Base-by-base conservation (phyloP, 2,888 invertebrate species). In the Philaethria dido region DNA sequence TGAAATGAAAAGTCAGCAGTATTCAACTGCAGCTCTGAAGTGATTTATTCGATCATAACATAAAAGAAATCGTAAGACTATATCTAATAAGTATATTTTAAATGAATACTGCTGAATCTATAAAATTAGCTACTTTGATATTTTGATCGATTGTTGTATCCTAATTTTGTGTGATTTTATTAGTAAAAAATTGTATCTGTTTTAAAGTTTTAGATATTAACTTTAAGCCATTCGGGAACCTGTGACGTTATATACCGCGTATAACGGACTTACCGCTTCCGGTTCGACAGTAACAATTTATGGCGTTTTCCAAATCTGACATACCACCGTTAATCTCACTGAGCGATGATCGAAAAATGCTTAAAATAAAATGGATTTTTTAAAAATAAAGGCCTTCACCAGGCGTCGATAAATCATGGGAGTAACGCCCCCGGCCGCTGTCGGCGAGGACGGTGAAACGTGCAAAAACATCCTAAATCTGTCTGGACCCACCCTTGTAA, bases 401-500 rank as follows among this genome's bases (percentile, higher is more conserved):
- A 79, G 50, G 79, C 79, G 78, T 80, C 85, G 80, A 89, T 89
- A 88, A 89, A 89, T 89, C 88, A 89, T 85, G 80, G 78, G 76
- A 75, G 79, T 79, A 78, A 80, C 80, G 80, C 77, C 80, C 81
- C 75, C 78, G 74, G 79, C 78, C 74, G 72, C 79, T 81, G 70
- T 57, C 71, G 68, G 61, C 65, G 62, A 70, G 70, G 64, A 64
- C 65, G 61, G 66, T 65, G 68, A 64, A 65, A 67, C 68, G 67
- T 69, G 71, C 75, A 78, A 77, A 78, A 91, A 89, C 88, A 85
- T 83, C 85, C 86, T 85, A 80, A 83, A 86, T 85, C 84, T 84
- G 87, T 88, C 88, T 85, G 85, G 86, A 82, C 82, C 86, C 76
- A 87, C 90, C 91, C 89, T 87, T 87, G 88, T 90, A 90, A 91